Evolutionary conservation across 2,797 vertebrate species (phyloP).

Genomic region (Zenarchopterus dispar): DNA sequence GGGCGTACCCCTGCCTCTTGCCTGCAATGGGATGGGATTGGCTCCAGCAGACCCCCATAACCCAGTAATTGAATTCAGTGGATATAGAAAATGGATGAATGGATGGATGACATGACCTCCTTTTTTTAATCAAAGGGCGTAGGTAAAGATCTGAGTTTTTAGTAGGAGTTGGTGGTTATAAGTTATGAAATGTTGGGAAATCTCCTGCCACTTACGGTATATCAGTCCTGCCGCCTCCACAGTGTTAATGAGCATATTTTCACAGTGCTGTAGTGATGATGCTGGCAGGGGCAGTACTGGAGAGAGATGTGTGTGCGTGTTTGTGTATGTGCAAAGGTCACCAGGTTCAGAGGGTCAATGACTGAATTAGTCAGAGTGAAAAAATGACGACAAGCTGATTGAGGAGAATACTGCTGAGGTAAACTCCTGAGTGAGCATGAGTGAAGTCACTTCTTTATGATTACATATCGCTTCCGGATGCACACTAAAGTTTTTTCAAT

Average conservation of each 20-base stretch:
- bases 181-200: background rate
- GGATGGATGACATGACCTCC: too few species aligned
- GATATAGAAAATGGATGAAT: too few species aligned
- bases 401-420: background rate
- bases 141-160: too few species aligned
- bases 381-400: background rate
- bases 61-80: too few species aligned
- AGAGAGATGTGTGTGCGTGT: constrained; percentile 12
- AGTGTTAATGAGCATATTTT: constrained; percentile 11
- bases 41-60: too few species aligned
- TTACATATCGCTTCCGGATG: background rate
- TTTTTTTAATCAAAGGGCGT: background rate
- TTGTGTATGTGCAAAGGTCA: constrained; percentile 67
- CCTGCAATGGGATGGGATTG: too few species aligned
- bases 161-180: background rate
- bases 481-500: too few species aligned
- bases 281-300: constrained; percentile 60
- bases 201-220: background rate
- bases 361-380: constrained; percentile 21
- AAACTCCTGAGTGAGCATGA: background rate
- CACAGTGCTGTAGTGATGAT: constrained; percentile 54
- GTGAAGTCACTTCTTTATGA: background rate
- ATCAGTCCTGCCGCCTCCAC: constrained; percentile 1
- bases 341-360: constrained; percentile 50
- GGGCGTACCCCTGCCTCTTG: too few species aligned